Conservation (phyloP, 2,113 vertebrate species). For the Nestor notabilis region DNA sequence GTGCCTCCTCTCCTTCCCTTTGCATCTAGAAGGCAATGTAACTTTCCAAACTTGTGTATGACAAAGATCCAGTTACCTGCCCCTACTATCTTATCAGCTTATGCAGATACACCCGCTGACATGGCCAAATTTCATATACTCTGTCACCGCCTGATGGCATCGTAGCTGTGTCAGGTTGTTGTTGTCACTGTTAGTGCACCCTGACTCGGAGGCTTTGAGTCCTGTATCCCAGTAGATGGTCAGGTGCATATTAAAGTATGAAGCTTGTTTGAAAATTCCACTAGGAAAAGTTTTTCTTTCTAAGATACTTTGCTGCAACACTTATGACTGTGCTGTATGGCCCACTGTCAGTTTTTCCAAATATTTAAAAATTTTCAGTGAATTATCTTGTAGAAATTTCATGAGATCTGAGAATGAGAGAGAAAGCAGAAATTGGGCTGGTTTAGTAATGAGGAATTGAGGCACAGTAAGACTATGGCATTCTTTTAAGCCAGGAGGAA, state of each 20-base stretch:
- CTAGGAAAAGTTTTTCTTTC: neutral
- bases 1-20: neutral
- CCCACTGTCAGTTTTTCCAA: neutral
- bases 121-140: neutral
- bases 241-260: neutral
- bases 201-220: neutral
- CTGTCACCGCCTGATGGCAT: conserved; percentile 10
- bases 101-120: neutral
- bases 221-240: neutral
- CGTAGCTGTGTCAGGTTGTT: neutral
- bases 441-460: neutral
- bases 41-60: neutral
- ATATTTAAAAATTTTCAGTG: neutral
- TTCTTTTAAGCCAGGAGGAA: neutral
- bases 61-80: neutral
- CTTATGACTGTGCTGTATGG: neutral
- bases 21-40: neutral
- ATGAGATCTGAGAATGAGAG: neutral
- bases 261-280: neutral
- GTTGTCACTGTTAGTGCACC: neutral
- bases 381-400: neutral
- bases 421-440: neutral
- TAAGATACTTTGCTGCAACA: neutral
- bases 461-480: neutral
- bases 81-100: too few species aligned